Evolutionary conservation across 2,113 vertebrate species (phyloP), one percentile per base, ranked within the genome.

Genomic region (Pseudopodoces humilis): DNA sequence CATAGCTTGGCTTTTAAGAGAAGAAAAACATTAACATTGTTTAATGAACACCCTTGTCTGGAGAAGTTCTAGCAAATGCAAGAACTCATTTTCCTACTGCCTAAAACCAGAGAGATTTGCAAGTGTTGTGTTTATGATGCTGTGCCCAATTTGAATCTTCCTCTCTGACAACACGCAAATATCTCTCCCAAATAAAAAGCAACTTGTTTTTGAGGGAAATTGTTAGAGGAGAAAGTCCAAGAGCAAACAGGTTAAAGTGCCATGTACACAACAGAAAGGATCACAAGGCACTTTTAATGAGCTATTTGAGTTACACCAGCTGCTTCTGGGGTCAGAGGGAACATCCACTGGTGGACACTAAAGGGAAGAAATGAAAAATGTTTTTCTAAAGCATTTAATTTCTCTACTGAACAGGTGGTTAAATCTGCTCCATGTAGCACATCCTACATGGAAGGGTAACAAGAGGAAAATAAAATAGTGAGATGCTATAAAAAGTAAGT

Each of bases 21-120:
- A 87, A 94, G 76, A 94, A 88, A 94, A 96, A 96, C 90, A 94
- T 86, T 87, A 93, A 86, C 90, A 77, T 90, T 96, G 95, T 94
- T 92, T 95, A 91, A 91, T 86, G 94, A 94, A 94, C 69, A 95
- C 91, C 77, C 92, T 97, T 93, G 90, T 95, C 94, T 80, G 80
- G 28, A 94, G 77, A 95, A 94, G 62, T 39, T 78, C 88, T 94
- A 94, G 63, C 84, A 91, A 97, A 95, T 88, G 78, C 63, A 92
- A 82, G 88, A 94, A 90, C 39, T 62, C 33, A 67, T 93, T 93
- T 92, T 93, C 82, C 82, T 88, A 21, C 82, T 88, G 75, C 71
- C 53, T 83, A 70, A 90, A 97, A 95, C 53, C 28, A 39, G 80
- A 92, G 74, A 81, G 83, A 94, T 89, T 88, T 88, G 79, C 68